Evolutionary conservation across 2,888 invertebrate species (phyloP).

Genomic region (Noctuana brunneofusca): DNA sequence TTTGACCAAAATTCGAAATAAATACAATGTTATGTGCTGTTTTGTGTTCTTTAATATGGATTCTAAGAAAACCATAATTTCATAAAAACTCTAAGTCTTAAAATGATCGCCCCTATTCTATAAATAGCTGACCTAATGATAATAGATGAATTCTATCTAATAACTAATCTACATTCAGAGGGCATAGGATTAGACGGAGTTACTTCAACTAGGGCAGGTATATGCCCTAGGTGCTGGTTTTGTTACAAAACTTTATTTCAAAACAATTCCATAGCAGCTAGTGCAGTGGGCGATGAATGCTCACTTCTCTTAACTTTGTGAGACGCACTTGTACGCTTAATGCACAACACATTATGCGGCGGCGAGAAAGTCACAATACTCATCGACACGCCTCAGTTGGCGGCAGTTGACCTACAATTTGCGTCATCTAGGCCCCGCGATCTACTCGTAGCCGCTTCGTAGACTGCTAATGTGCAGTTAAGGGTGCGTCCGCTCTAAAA

Average conservation of each 20-base stretch:
- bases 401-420: conserved; percentile 34
- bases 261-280: conserved; percentile 7
- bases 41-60: no score
- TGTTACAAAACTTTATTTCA: neutral
- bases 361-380: conserved; percentile 27
- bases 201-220: no score
- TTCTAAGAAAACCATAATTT: no score
- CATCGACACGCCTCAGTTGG: conserved; percentile 33
- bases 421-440: conserved; percentile 22
- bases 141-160: no score
- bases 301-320: conserved; percentile 27
- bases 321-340: conserved; percentile 26
- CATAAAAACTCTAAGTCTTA: no score
- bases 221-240: neutral
- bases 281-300: neutral
- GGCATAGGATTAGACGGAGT: no score
- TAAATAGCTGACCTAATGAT: no score
- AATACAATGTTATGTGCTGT: no score
- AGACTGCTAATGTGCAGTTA: conserved; percentile 6
- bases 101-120: no score
- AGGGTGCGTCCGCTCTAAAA: neutral
- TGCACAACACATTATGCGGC: conserved; percentile 35
- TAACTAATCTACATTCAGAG: no score
- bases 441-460: conserved; percentile 1
- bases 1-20: no score